Evolutionary conservation across 2,888 invertebrate genomes (phyloP), one percentile per base, ranked within the genome.

Genomic region (Zelleria hepariella): DNA sequence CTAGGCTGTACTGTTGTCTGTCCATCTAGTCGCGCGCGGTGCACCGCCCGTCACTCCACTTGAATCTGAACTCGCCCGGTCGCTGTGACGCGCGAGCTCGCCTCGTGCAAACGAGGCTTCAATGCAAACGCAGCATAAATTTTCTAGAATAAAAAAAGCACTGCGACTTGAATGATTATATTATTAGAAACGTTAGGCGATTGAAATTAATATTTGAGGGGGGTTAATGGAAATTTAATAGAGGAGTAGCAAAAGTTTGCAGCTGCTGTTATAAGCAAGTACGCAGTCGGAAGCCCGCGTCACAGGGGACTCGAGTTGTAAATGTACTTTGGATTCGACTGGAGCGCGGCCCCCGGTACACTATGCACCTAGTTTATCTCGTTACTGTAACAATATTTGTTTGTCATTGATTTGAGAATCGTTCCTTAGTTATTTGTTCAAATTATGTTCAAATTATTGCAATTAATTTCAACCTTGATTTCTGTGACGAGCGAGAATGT

Each of bases 1-100:
- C 81, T 89, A 89, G 89, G 89, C 83, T 87, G 84, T 83, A 85
- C 80, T 89, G 86, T 87, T 85, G 83, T 86, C 78, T 82, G 84
- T 85, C 78, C 74, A 75, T 80, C 86, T 58, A 86, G 86, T 80
- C 83, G 25, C 82, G 86, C 83, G 78, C 74, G 78, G 86, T 84
- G 86, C 68, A 63, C 66, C 58, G 57, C 59, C 61, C 53, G 56
- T 53, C 15, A 42, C 32, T 18, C 23, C 56, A 42, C 32, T 42
- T 15, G 32, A 42, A 42, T 42, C 32, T 15, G 15, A 42, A 42
- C 32, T 15, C 32, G 15, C 32, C 15, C 15, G 15, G 32, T 42
- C 32, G 15, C 32, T 42, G 32, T 42, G 32, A 42, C 6, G 32
- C 32, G 32, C 15, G 32, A 42, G 32, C 32, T 42, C 4, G 32